A percentile compares a stretch with the other conserved stretches of the same genome.
phyloP scores from a whole-genome alignment of 1,140 invertebrate genomes.

The Neotoxoptera formosana region DNA sequence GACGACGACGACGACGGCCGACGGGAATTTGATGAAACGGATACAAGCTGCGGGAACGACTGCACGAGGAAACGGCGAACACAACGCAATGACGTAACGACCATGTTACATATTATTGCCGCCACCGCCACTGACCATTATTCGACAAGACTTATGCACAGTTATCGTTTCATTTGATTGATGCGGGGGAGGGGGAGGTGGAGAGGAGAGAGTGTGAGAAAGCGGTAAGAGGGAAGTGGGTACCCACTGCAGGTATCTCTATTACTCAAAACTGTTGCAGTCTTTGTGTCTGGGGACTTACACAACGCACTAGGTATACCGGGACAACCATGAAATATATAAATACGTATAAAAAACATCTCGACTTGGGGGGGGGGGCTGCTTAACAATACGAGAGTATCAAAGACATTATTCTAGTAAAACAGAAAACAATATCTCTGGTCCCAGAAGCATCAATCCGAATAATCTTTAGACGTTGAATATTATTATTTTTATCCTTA shows the following conservation, averaged over 20 bases:
- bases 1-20: not conserved
- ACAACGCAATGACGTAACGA: not conserved
- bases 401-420: not conserved
- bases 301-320: not conserved
- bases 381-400: not conserved
- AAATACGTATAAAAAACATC: not conserved
- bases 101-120: slow-evolving; percentile 18
- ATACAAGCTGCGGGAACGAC: not conserved
- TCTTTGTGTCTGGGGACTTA: not conserved
- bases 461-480: not conserved
- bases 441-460: not conserved
- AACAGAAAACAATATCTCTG: not conserved
- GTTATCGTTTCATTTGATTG: not conserved
- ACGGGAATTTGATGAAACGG: slow-evolving; percentile 22
- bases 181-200: not conserved
- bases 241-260: not conserved
- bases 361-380: not conserved
- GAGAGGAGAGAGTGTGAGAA: slow-evolving; percentile 8
- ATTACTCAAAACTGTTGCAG: not conserved
- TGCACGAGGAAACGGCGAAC: not conserved
- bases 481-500: not conserved
- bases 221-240: not conserved
- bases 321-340: not conserved
- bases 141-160: not conserved
- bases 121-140: not conserved